phyloP scores from a whole-genome alignment of 2,888 invertebrate species.

The Sisyra nigra region DNA sequence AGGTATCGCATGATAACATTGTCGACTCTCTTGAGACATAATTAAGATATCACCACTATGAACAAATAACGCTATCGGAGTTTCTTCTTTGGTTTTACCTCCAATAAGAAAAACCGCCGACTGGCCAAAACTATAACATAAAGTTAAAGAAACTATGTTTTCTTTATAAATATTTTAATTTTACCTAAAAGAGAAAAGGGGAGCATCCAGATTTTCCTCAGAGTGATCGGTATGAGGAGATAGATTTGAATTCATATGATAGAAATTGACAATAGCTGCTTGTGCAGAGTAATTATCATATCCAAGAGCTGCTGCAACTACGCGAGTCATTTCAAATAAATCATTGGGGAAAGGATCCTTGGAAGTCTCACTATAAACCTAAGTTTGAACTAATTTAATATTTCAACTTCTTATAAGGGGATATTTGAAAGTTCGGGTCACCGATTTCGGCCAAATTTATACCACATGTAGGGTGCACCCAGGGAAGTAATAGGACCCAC shows the following conservation, averaged over 20 bases:
- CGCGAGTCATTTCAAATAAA: slow-evolving; percentile 42
- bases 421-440: too few relatives aligned
- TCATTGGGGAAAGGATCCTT: slow-evolving; percentile 58
- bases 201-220: slow-evolving; percentile 69
- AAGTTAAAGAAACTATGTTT: too few relatives aligned
- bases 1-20: slow-evolving; percentile 90
- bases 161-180: slow-evolving; percentile 4
- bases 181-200: slow-evolving; percentile 80
- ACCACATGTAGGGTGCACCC: too few relatives aligned
- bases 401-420: too few relatives aligned
- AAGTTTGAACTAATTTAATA: too few relatives aligned
- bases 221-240: slow-evolving; percentile 93
- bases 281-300: slow-evolving; percentile 54
- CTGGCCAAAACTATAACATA: slow-evolving; percentile 73
- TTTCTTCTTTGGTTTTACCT: slow-evolving; percentile 48
- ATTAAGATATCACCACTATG: slow-evolving; percentile 81
- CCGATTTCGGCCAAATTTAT: too few relatives aligned
- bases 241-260: slow-evolving; percentile 81
- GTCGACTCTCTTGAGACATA: slow-evolving; percentile 72
- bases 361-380: slow-evolving; percentile 54
- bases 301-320: slow-evolving; percentile 42
- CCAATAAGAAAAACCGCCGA: slow-evolving; percentile 89
- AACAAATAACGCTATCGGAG: slow-evolving; percentile 56
- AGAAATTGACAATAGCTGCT: slow-evolving; percentile 94
- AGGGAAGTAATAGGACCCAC: too few relatives aligned